phyloP scores from a whole-genome alignment of 1,140 invertebrate genomes.

The Colletes latitarsis region DNA sequence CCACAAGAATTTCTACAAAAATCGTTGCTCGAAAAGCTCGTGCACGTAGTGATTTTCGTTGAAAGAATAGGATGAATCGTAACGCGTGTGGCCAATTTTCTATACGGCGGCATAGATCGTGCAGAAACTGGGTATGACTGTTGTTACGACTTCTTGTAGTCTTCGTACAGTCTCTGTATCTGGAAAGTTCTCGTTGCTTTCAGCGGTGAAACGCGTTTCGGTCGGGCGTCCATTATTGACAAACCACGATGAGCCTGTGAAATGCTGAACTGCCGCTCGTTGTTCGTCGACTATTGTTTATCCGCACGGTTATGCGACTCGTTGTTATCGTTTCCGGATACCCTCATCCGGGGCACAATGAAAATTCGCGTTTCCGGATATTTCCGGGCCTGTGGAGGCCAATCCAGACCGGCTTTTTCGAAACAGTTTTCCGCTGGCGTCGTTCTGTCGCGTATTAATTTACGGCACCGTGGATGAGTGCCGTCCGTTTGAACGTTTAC shows the following conservation, averaged over 20 bases:
- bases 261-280: slow-evolving; percentile 24
- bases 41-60: too few species aligned
- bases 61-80: too few species aligned
- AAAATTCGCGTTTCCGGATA: slow-evolving; percentile 43
- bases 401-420: neutral
- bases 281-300: slow-evolving; percentile 51
- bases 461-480: neutral
- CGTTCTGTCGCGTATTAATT: slow-evolving; percentile 26
- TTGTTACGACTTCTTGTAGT: too few species aligned
- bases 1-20: too few species aligned
- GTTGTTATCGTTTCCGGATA: slow-evolving; percentile 50
- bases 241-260: slow-evolving; percentile 16
- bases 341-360: slow-evolving; percentile 32
- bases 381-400: slow-evolving; percentile 35
- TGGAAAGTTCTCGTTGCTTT: neutral
- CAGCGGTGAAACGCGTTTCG: slow-evolving; percentile 8
- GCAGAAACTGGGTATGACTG: too few species aligned
- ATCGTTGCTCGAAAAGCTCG: too few species aligned
- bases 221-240: slow-evolving; percentile 37
- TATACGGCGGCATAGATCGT: too few species aligned
- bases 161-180: too few species aligned
- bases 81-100: too few species aligned
- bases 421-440: neutral
- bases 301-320: slow-evolving; percentile 42
- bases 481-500: neutral